These are phyloP conservation scores for Notiomystis cincta DNA, from an alignment of 2,113 vertebrate species.

Conservation along the genomic window DNA sequence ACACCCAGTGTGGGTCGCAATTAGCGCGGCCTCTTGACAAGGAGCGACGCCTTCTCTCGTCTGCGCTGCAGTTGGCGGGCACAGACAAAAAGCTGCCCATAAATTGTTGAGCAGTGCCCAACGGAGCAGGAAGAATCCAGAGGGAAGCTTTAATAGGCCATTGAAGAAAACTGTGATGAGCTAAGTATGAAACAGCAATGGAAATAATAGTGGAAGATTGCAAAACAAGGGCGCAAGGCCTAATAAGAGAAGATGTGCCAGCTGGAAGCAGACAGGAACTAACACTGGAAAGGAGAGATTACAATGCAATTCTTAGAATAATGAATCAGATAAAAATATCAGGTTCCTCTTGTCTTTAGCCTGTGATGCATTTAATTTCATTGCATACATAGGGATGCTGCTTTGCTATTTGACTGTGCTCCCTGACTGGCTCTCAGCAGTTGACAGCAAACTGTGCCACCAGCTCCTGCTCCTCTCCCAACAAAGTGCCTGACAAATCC, in stretches of 20 bases:
- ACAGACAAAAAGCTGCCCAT: constrained; percentile 37
- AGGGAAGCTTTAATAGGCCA: constrained; percentile 48
- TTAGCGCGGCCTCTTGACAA: neutral
- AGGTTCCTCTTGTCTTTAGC: neutral
- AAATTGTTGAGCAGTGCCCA: neutral
- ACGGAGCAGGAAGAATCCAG: neutral
- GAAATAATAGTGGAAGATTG: neutral
- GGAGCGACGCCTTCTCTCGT: neutral
- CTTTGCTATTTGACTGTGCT: neutral
- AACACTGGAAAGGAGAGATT: neutral
- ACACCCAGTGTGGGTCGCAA: neutral
- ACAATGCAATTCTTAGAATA: neutral
- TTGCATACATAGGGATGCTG: neutral
- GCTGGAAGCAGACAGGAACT: neutral
- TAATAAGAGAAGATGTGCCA: neutral
- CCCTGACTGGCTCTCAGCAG: neutral
- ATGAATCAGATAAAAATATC: neutral
- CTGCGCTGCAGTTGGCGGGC: neutral
- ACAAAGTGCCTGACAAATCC: fast-evolving
- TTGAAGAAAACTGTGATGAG: constrained; percentile 42
- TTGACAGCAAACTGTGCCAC: neutral
- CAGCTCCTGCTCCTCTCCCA: neutral
- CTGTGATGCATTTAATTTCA: neutral
- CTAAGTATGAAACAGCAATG: neutral
- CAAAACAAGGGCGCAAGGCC: neutral